A percentile compares a stretch with the other conserved stretches of the same genome.
Evolutionary conservation across 1,140 invertebrate genomes (phyloP).

Genomic region (Drosophila subobscura): DNA sequence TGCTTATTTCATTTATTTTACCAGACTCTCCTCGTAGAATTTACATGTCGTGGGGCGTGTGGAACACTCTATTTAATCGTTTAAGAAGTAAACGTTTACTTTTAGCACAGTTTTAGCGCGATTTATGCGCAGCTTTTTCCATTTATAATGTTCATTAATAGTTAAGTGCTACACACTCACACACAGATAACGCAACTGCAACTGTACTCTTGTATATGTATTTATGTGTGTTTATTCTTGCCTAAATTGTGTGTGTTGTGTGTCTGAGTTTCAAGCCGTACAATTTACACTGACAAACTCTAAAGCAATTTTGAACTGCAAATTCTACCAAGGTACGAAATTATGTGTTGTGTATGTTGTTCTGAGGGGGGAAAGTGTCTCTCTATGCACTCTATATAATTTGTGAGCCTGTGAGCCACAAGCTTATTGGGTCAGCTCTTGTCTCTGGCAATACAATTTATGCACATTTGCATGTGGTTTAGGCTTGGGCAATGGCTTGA

Average conservation of each 20-base stretch:
- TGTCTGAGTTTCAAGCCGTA: conserved; percentile 34
- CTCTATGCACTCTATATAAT: conserved; percentile 39
- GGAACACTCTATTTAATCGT: conserved; percentile 15
- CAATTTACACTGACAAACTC: conserved; percentile 56
- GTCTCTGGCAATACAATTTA: conserved; percentile 28
- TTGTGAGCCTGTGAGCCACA: conserved; percentile 1
- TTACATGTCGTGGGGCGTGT: conserved; percentile 41
- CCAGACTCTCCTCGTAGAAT: conserved; percentile 64
- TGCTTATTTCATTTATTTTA: conserved; percentile 59
- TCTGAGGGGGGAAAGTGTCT: neutral
- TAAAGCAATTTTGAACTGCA: conserved; percentile 83
- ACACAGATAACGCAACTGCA: conserved; percentile 4
- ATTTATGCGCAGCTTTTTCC: conserved; percentile 44
- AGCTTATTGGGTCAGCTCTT: conserved; percentile 9
- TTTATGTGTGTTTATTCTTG: conserved; percentile 4
- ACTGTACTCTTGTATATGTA: conserved; percentile 1
- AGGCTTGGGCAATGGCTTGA: conserved; percentile 31
- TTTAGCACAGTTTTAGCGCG: conserved; percentile 49
- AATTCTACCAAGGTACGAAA: conserved; percentile 83
- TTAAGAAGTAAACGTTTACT: conserved; percentile 27
- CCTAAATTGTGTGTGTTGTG: conserved; percentile 21
- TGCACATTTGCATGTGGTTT: conserved; percentile 26
- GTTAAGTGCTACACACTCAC: neutral
- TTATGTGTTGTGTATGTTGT: conserved; percentile 37
- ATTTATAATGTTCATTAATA: conserved; percentile 40